Base-by-base conservation (phyloP, 2,113 vertebrate species). In the Heptranchias perlo region DNA sequence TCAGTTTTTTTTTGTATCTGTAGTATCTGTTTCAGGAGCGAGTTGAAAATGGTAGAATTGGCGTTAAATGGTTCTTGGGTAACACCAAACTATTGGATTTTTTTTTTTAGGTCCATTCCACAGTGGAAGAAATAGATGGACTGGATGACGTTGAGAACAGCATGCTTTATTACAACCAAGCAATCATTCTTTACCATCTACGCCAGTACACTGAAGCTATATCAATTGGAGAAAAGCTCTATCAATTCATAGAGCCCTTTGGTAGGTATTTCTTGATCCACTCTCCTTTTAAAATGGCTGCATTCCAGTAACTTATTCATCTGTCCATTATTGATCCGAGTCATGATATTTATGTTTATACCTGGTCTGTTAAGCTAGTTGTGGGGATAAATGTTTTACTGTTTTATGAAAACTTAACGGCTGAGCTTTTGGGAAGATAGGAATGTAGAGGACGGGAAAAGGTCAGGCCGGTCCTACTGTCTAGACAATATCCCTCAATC, bases 161-260 rank as follows among this genome's bases (percentile, higher is more conserved):
- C 96, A 98, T 99, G 97, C 97, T 99, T 54, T 99, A 99, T 97
- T 99, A 99, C 96, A 99, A 99, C 96, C 99, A 99, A 96, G 99
- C 99, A 91, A 98, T 99, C 96, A 98, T 99, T 96, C 97, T 99
- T 44, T 99, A 99, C 97, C 98, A 99, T 95, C 98, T 99, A 97
- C 98, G 99, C 0, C 99, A 99, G 97, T 99, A 99, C 89, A 98
- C 98, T 4, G 99, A 99, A 96, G 99, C 99, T 8, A 99, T 99
- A 97, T 97, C 98, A 2, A 98, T 99, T n/a, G 99, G 98, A 96
- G 99, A 99, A 97, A 99, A 99, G 96, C 98, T 99, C 35, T 99
- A 99, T 97, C 99, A 99, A 97, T 99, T 99, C 61, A 98, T 99
- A 97, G 99, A 99, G 97, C 99, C 99, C 69, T 99, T 99, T 89